Evolutionary conservation across 1,140 invertebrate species (phyloP), one percentile per base, ranked within the genome.

Genomic region (Heliconius hermathena): DNA sequence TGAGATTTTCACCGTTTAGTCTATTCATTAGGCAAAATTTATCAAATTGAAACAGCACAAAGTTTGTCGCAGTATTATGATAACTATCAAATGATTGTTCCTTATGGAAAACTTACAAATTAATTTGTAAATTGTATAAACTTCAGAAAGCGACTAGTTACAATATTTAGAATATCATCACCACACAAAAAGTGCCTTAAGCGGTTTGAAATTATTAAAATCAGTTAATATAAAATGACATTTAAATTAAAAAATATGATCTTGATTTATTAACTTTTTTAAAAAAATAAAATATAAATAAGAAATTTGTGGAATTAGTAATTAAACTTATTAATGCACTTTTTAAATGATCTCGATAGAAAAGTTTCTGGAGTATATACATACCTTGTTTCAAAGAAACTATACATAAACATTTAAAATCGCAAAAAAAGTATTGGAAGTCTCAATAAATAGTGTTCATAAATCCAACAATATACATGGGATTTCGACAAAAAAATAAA

Each of bases 401-500:
- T 22, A n/a, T 22, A 3, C 9, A 60, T 8, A 66, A 29, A 66
- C 8, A 18, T 1, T 66, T 16, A 29, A 29, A 66, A 18, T 66
- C 60, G 22, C 8, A 5, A 5, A 9, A 66, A 26, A 29, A 13
- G 22, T 60, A 8, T 60, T 60, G n/a, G 8, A 52, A 20, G 49
- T 29, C 13, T 66, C 9, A 75, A 54, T 29, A 74, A 33, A n/a
- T 74, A 74, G 73, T 29, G 36, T 74, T 75, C 26, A 41, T 46
- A 73, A 33, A 75, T 76, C 75, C 33, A 76, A 76, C n/a, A 66
- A 66, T 76, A n/a, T 75, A 66, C 60, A 66, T 66, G 26, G 9
- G 60, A 66, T 66, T 66, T 26, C 1, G 60, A 75, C 36, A 60
- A 71, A 79, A 80, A 57, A 75, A 80, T 72, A 78, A 78, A 72